Percentiles rank a stretch among this genome's conserved stretches.
Conservation (phyloP, 2,888 invertebrate genomes). For the Tachina lurida region DNA sequence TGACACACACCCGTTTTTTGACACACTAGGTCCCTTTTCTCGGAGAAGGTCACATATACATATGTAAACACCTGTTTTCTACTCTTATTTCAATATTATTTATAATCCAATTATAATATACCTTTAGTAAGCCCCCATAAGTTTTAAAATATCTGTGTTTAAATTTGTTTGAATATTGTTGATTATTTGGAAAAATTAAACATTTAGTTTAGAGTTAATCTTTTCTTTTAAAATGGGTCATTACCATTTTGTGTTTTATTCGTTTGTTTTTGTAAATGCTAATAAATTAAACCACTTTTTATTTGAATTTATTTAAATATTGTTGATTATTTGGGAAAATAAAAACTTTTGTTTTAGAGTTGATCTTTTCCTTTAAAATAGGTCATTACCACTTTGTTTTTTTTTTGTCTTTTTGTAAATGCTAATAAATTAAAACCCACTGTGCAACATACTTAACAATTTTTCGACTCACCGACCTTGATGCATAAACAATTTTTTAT, state of each 20-base stretch:
- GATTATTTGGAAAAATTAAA: neutral
- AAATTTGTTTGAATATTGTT: too few species aligned
- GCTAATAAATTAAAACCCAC: constrained; percentile 42
- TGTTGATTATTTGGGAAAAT: neutral
- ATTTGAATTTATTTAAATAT: too few species aligned
- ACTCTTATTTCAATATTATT: too few species aligned
- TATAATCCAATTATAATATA: too few species aligned
- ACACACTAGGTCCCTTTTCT: too few species aligned
- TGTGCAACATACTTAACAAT: constrained; percentile 55
- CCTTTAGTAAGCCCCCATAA: too few species aligned
- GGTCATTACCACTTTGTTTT: constrained; percentile 21
- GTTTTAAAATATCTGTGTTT: too few species aligned
- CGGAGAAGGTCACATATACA: too few species aligned
- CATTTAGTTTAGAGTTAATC: neutral
- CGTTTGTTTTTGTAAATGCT: constrained; percentile 5
- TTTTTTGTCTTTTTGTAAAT: neutral
- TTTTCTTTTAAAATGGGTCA: constrained; percentile 19
- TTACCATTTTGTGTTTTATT: neutral
- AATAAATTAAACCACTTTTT: too few species aligned
- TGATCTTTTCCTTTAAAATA: neutral
- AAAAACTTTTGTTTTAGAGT: neutral
- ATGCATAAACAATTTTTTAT: constrained; percentile 53
- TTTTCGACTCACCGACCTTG: constrained; percentile 68
- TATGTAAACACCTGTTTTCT: too few species aligned
- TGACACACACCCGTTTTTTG: too few species aligned